Percentiles rank a stretch among this genome's conserved stretches.
These are phyloP conservation scores for Tuta absoluta DNA, from an alignment of 2,888 invertebrate genomes.

Conservation along the genomic window DNA sequence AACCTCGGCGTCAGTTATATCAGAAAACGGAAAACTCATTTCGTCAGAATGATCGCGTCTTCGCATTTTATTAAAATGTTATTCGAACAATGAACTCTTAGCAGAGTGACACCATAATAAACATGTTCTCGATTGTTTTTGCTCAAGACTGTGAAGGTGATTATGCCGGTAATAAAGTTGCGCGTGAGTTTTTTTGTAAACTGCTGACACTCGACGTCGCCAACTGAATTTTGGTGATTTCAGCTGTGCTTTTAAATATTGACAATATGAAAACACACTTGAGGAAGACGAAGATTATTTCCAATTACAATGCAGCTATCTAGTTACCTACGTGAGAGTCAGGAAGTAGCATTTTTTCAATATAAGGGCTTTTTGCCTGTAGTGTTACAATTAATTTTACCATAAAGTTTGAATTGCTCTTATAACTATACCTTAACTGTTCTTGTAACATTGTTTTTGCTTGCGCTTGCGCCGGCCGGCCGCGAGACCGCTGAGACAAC, in stretches of 20 bases:
- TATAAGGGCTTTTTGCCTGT: too few relatives aligned
- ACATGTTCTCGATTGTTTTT: slow-evolving; percentile 27
- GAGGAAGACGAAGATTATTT: too few relatives aligned
- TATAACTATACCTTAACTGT: background rate
- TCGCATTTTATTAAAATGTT: slow-evolving; percentile 29
- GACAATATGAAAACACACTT: too few relatives aligned
- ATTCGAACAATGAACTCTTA: slow-evolving; percentile 49
- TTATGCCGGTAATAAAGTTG: slow-evolving; percentile 38
- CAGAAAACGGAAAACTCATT: slow-evolving; percentile 31
- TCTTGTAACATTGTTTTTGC: background rate
- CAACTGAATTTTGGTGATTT: background rate
- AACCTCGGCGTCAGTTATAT: background rate
- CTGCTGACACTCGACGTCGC: background rate
- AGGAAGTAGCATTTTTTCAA: too few relatives aligned
- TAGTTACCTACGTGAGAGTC: too few relatives aligned
- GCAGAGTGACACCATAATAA: slow-evolving; percentile 33
- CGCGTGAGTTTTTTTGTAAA: slow-evolving; percentile 27
- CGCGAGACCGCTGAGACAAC: slow-evolving; percentile 23
- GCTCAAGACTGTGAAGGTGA: slow-evolving; percentile 33
- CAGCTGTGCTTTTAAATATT: background rate
- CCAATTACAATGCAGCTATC: too few relatives aligned
- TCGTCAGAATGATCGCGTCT: slow-evolving; percentile 41
- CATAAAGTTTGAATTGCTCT: too few relatives aligned
- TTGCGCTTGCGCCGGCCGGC: background rate
- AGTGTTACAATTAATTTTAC: too few relatives aligned